Conservation (phyloP, 2,113 vertebrate species). For the Tetrax tetrax region DNA sequence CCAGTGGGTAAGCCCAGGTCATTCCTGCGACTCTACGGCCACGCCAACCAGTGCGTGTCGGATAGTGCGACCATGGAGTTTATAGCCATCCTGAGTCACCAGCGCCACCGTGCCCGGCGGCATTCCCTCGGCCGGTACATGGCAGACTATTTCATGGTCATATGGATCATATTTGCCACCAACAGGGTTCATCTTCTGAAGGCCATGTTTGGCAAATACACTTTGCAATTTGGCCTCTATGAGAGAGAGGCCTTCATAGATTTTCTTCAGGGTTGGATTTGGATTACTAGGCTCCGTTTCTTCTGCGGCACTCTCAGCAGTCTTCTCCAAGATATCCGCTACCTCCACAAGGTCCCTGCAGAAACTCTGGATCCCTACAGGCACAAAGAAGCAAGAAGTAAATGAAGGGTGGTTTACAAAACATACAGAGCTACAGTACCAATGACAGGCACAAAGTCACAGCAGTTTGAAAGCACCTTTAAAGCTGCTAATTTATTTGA, state of each 20-base stretch:
- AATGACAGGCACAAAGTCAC: neutral
- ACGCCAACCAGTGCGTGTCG: conserved; percentile 85
- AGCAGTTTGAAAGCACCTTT: neutral
- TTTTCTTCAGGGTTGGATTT: conserved; percentile 70
- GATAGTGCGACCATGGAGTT: conserved; percentile 86
- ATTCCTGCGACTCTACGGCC: conserved; percentile 81
- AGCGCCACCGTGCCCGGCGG: conserved; percentile 81
- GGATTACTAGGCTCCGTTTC: conserved; percentile 62
- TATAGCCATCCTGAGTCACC: conserved; percentile 86
- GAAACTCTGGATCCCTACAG: conserved; percentile 86
- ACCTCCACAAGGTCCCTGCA: conserved; percentile 88
- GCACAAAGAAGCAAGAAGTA: neutral
- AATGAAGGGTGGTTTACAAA: neutral
- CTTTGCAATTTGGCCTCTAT: conserved; percentile 81
- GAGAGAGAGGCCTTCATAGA: conserved; percentile 75
- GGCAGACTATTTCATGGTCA: conserved; percentile 85
- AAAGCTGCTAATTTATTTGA: neutral
- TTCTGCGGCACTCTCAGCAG: conserved; percentile 54
- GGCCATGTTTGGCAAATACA: conserved; percentile 86
- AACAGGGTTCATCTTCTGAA: conserved; percentile 85
- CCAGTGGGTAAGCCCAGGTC: neutral
- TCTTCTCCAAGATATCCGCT: conserved; percentile 84
- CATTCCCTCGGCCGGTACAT: conserved; percentile 80
- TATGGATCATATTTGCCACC: conserved; percentile 85
- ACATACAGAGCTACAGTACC: neutral